A percentile compares a stretch with the other conserved stretches of the same genome.
These are phyloP conservation scores for Graphium colonna DNA, from an alignment of 2,888 invertebrate species.

Conservation along the genomic window DNA sequence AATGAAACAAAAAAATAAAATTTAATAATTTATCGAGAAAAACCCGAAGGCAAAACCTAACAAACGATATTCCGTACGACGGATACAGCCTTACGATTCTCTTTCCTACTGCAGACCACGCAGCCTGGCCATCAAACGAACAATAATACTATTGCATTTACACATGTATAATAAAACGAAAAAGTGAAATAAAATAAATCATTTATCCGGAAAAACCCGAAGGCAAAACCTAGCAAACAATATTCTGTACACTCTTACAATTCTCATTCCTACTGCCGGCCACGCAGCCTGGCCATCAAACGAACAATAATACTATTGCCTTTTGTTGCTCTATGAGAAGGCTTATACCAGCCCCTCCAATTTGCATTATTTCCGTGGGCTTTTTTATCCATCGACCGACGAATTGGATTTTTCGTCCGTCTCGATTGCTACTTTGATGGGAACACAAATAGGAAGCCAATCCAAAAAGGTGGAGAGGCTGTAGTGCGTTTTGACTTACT, in stretches of 20 bases:
- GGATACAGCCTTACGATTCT: constrained; percentile 42
- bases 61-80: constrained; percentile 27
- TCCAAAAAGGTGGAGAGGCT: constrained; percentile 23
- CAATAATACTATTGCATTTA: constrained; percentile 63
- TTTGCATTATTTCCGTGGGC: constrained; percentile 59
- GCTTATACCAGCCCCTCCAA: constrained; percentile 61
- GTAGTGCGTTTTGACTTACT: constrained; percentile 24
- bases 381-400: constrained; percentile 62
- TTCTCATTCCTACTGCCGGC: constrained; percentile 36
- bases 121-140: constrained; percentile 52
- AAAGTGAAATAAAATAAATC: neutral
- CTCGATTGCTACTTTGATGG: constrained; percentile 50
- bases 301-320: constrained; percentile 60
- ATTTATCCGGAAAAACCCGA: neutral
- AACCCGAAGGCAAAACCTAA: neutral
- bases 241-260: constrained; percentile 38
- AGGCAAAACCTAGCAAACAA: neutral
- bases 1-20: no score
- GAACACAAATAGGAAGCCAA: constrained; percentile 32
- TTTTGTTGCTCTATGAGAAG: constrained; percentile 68
- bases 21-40: neutral
- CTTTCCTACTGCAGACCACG: no score
- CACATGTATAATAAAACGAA: no score
- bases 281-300: constrained; percentile 52
- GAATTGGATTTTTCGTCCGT: constrained; percentile 67